Evolutionary conservation across 2,888 invertebrate genomes (phyloP), one percentile per base, ranked within the genome.

Genomic region (Apotomis capreana): DNA sequence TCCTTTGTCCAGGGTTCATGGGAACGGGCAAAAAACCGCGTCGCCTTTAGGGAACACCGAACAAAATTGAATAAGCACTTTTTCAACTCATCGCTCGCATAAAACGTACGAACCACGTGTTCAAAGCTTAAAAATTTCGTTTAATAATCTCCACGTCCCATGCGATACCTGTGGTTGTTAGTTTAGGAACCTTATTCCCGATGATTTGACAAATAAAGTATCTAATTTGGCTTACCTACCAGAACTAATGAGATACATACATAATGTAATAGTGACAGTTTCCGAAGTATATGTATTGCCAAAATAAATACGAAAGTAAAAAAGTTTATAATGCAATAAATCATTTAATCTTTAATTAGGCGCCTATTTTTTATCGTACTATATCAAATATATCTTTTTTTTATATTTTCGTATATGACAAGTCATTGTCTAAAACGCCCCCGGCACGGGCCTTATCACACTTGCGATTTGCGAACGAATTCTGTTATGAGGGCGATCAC

Each of bases 1-100:
- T 78, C 89, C 82, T 87, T 93, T 92, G 92, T 93, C 87, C 84
- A 84, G 88, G 90, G 93, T 92, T 92, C 92, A 92, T 92, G 92
- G 92, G 92, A 92, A 93, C 89, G 79, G 76, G 87, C 91, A 92
- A 93, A 93, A 93, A 93, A 92, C 79, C 86, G 84, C 88, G 83
- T 83, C 82, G 86, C 88, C 88, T 88, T 84, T 87, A 85, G 88
- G 89, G 88, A 85, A 82, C 84, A 80, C 84, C 80, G 87, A 84
- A 84, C 86, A 83, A 88, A 87, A 89, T 84, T 91, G 90, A 92
- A 92, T 92, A 91, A 89, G 88, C 88, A 90, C 83, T 91, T 92
- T 92, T 92, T 91, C 88, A 84, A 85, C 81, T 78, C 83, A 79
- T 80, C 79, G 79, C 82, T 84, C 80, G 83, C 82, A 81, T 76